Base-by-base conservation (phyloP, 2,888 invertebrate genomes). In the Acrocyrtus sp. region DNA sequence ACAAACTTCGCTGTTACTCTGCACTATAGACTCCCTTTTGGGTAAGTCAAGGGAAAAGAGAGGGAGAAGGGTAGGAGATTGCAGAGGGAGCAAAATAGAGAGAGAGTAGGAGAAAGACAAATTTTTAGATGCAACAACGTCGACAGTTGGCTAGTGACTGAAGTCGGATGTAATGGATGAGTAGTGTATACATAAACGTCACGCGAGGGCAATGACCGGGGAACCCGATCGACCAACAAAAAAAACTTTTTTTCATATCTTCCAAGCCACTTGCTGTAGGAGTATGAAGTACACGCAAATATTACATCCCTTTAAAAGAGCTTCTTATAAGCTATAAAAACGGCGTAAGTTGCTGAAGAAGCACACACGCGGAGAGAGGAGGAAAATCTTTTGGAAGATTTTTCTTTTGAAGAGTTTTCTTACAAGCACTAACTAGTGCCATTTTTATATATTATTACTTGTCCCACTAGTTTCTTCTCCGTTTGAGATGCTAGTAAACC, bases 121-220 rank as follows among this genome's bases (percentile, higher is more conserved):
- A 54, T 66, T 22, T 62, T 56, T 70, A 57, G 57, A 47, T 65
- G 60, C 60, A 72, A 65, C 72, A 48, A 56, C 51, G 56, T 73
- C 66, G 66, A 67, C 62, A 54, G 61, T 74, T 65, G 62, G 66
- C 53, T 62, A 63, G 57, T 70, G 67, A 72, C 75, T 75, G 62
- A 75, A 69, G 66, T 69, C 54, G 54, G 63, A 65, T 58, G 45
- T 68, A 58, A 61, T 68, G 63, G 63, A 68, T 72, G 63, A 56
- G 66, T 66, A 50, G 50, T 70, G 61, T 68, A 72, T 74, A 76
- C 76, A 74, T 70, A 75, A 78, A 78, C 76, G 73, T 73, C 77
- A 76, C 73, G 73, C 68, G 73, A 76, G 79, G 77, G 76, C 79
- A 79, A 79, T 79, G 79, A 79, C 79, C 79, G 79, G 76, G 76